Percentiles rank a stretch among this genome's conserved stretches.
phyloP scores from a whole-genome alignment of 2,888 invertebrate species.

The Microctonus hyperodae region DNA sequence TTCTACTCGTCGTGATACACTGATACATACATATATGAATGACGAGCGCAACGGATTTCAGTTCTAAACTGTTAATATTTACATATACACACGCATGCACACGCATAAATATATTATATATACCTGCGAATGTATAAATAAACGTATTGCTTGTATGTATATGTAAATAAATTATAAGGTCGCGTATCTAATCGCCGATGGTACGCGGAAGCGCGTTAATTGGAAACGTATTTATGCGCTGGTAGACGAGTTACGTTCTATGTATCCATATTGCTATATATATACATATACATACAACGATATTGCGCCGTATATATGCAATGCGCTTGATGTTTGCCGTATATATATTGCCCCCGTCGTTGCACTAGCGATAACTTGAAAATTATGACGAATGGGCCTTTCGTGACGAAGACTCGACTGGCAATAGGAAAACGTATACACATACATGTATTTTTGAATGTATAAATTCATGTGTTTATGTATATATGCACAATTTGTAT shows the following conservation, averaged over 20 bases:
- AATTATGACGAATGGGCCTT: conserved; percentile 48
- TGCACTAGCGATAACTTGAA: conserved; percentile 30
- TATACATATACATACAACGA: not conserved
- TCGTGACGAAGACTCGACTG: conserved; percentile 44
- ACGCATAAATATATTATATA: conserved; percentile 8
- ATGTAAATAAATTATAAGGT: conserved; percentile 37
- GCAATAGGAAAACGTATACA: conserved; percentile 8
- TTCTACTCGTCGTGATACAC: not conserved
- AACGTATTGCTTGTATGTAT: too few species aligned
- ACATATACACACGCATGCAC: conserved; percentile 11
- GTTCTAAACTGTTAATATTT: conserved; percentile 16
- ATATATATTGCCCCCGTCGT: not conserved
- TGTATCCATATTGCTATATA: not conserved
- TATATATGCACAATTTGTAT: not conserved
- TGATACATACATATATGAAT: not conserved
- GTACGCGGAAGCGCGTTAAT: conserved; percentile 51
- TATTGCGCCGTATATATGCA: conserved; percentile 9
- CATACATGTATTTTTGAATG: not conserved
- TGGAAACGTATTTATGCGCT: conserved; percentile 45
- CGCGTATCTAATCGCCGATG: conserved; percentile 46
- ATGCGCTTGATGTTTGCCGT: not conserved
- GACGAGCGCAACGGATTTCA: not conserved
- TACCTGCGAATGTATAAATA: conserved; percentile 25
- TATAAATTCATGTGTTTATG: not conserved
- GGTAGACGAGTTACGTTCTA: conserved; percentile 2